These are phyloP conservation scores for Heterochromis multidens DNA, from an alignment of 2,113 vertebrate genomes.

Conservation along the genomic window DNA sequence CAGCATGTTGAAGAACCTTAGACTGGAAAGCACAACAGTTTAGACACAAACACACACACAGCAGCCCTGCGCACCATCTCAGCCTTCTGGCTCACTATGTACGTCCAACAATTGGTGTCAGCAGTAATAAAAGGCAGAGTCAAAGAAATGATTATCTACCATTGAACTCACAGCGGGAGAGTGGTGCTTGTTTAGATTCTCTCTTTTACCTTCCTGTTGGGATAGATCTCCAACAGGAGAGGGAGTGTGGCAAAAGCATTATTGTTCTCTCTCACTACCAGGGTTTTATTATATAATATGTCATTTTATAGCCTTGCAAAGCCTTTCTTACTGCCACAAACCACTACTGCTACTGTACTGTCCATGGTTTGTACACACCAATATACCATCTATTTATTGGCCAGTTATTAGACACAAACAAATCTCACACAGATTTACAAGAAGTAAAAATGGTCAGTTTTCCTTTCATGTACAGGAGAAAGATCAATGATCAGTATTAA, in stretches of 20 bases:
- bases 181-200: background rate
- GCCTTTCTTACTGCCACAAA: background rate
- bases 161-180: conserved; percentile 7
- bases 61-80: background rate
- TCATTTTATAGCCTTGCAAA: conserved; percentile 2
- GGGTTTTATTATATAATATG: conserved; percentile 37
- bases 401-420: conserved; percentile 17
- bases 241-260: background rate
- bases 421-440: background rate
- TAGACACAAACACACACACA: background rate
- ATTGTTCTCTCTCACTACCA: background rate
- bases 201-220: conserved; percentile 18
- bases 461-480: background rate
- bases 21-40: background rate
- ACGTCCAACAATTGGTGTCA: background rate
- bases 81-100: background rate
- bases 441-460: background rate
- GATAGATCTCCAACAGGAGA: background rate
- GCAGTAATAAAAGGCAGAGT: conserved; percentile 1
- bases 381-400: conserved; percentile 29
- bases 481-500: background rate
- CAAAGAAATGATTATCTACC: conserved; percentile 21
- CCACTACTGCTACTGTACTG: background rate
- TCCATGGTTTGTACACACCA: background rate
- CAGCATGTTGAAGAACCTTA: background rate